Conservation (phyloP, 2,797 vertebrate species). For the Clarias fuscus region DNA sequence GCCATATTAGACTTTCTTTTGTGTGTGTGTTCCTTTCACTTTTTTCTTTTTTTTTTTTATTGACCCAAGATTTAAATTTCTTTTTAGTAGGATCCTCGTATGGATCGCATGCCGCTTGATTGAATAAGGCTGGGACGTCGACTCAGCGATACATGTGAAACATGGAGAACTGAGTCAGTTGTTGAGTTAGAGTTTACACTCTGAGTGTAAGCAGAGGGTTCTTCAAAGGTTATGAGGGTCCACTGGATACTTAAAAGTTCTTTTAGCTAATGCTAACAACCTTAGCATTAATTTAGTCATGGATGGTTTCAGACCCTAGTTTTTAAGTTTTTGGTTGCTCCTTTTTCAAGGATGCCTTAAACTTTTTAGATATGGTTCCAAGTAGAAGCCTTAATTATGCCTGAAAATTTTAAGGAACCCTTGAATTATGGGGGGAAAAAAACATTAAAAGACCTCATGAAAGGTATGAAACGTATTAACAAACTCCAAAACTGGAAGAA, state of each 20-base stretch:
- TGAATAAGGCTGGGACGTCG: conserved; percentile 6
- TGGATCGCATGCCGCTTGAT: conserved; percentile 26
- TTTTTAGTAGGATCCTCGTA: conserved; percentile 1
- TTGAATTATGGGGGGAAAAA: too few relatives aligned
- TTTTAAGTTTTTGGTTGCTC: not conserved
- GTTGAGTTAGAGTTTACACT: not conserved
- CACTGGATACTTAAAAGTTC: not conserved
- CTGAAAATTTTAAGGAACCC: not conserved
- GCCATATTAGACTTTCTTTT: conserved; percentile 33
- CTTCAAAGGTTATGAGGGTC: not conserved
- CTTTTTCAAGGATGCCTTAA: not conserved
- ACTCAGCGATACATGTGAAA: not conserved
- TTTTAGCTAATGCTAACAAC: not conserved
- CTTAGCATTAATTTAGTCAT: not conserved
- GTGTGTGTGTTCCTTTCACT: conserved; percentile 30
- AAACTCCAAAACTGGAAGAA: not conserved
- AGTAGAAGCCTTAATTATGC: not conserved
- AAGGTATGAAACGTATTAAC: not conserved
- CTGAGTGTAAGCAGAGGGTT: not conserved
- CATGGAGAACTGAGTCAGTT: not conserved
- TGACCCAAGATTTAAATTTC: conserved; percentile 25
- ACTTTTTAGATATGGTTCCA: not conserved
- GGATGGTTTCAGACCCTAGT: not conserved
- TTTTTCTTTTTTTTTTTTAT: conserved; percentile 11
- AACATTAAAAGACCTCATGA: too few relatives aligned